A percentile compares a stretch with the other conserved stretches of the same genome.
Conservation (phyloP, 2,797 vertebrate species). For the Alca torda region DNA sequence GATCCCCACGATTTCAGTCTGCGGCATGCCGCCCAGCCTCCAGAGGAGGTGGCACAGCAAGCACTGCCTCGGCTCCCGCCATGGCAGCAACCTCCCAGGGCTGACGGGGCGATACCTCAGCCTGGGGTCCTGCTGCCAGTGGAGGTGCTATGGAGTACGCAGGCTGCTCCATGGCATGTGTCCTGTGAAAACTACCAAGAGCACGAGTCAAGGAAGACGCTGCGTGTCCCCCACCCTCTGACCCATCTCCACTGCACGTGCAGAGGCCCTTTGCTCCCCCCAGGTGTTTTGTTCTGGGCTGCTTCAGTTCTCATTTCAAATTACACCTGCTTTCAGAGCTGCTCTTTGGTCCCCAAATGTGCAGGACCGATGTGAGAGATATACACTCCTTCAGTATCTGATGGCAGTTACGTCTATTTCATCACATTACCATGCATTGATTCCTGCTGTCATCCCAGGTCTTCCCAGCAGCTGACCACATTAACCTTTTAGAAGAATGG, state of each 20-base stretch:
- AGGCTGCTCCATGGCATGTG: background rate
- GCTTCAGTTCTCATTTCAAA: background rate
- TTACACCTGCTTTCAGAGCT: background rate
- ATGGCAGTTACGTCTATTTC: background rate
- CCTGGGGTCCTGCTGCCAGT: background rate
- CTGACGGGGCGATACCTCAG: background rate
- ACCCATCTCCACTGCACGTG: rapidly evolving
- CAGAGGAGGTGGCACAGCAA: background rate
- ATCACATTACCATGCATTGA: background rate
- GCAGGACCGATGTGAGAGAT: background rate
- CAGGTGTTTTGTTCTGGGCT: background rate
- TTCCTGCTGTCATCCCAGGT: background rate
- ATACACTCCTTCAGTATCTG: background rate
- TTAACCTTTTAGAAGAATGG: background rate
- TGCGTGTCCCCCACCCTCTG: rapidly evolving
- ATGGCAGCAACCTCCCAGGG: background rate
- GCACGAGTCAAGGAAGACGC: rapidly evolving
- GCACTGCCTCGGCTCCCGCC: rapidly evolving
- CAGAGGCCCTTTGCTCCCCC: background rate
- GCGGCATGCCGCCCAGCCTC: background rate
- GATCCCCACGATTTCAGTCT: rapidly evolving
- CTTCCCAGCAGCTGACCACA: background rate
- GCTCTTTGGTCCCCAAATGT: background rate
- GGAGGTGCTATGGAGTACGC: rapidly evolving
- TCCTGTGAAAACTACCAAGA: rapidly evolving